These are phyloP conservation scores for Tringa solitaria DNA, from an alignment of 2,113 vertebrate species.

Conservation along the genomic window DNA sequence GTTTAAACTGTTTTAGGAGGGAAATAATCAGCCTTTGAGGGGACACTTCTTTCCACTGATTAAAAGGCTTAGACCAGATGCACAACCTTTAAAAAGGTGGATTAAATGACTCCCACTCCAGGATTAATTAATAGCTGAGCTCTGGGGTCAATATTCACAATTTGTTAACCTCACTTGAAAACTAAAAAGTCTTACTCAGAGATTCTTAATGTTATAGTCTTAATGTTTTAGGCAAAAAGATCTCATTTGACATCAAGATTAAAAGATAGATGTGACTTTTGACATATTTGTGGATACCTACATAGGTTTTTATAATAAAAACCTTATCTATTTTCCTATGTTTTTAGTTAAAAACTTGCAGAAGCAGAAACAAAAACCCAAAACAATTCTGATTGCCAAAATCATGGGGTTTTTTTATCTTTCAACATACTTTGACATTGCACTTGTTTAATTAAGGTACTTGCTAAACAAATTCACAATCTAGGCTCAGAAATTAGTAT, in stretches of 20 bases:
- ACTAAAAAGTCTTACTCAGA: not conserved
- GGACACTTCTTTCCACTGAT: not conserved
- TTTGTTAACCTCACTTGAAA: not conserved
- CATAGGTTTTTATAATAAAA: not conserved
- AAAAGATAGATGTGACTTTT: not conserved
- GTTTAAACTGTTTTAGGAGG: not conserved
- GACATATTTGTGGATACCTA: not conserved
- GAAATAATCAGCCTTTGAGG: not conserved
- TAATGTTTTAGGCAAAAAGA: not conserved
- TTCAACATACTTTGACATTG: not conserved
- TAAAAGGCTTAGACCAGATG: not conserved
- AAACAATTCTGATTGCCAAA: not conserved
- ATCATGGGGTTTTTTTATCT: not conserved
- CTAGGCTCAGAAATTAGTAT: not conserved
- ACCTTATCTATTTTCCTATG: not conserved
- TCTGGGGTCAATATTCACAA: not conserved
- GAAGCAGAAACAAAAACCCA: not conserved
- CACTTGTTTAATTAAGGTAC: not conserved
- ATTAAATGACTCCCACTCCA: not conserved
- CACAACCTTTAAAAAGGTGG: not conserved
- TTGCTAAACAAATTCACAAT: not conserved
- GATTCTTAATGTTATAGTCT: not conserved
- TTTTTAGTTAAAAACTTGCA: not conserved
- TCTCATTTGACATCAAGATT: not conserved
- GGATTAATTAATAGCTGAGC: not conserved